Evolutionary conservation across 2,113 vertebrate genomes (phyloP).

Genomic region (Natator depressus): DNA sequence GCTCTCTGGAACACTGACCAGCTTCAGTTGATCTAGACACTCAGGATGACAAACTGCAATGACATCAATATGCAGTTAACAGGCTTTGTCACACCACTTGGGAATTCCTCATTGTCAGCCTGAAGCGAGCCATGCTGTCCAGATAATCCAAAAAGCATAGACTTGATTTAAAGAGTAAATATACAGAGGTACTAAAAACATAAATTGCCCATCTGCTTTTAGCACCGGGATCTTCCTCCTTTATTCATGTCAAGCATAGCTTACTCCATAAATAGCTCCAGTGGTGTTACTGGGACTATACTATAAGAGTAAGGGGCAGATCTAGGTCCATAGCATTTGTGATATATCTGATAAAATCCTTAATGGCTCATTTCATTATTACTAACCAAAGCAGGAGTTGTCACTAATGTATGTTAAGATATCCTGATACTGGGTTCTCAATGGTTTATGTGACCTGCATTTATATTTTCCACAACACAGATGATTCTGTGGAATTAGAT

Average conservation of each 20-base stretch:
- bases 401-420: neutral
- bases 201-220: neutral
- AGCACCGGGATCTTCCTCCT: neutral
- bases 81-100: rapidly evolving
- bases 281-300: rapidly evolving
- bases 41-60: rapidly evolving
- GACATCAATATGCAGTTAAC: neutral
- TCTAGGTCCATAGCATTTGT: neutral
- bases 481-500: neutral
- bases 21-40: rapidly evolving
- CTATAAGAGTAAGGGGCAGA: neutral
- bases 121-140: rapidly evolving
- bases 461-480: neutral
- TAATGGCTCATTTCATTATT: neutral
- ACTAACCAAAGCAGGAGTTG: neutral
- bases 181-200: neutral
- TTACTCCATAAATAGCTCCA: rapidly evolving
- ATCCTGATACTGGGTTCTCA: neutral
- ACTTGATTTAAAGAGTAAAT: neutral
- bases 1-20: rapidly evolving
- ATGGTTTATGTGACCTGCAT: neutral
- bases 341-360: neutral
- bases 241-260: neutral
- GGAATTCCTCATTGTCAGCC: neutral
- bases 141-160: neutral